Base-by-base conservation (phyloP, 2,113 vertebrate species). In the Rafetus swinhoei region DNA sequence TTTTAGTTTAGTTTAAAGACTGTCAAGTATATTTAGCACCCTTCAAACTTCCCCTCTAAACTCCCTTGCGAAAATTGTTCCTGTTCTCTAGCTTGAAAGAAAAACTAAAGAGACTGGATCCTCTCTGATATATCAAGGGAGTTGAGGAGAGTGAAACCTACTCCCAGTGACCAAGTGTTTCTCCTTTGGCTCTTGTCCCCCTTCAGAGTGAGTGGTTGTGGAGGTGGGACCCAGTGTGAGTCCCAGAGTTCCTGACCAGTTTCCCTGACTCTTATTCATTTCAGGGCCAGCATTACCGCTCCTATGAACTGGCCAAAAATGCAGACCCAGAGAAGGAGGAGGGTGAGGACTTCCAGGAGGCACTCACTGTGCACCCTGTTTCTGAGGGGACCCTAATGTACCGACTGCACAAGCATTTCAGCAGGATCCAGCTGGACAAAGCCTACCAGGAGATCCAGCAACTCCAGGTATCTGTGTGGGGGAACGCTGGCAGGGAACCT, bases 221-320 rank as follows among this genome's bases (percentile, higher is more conserved):
- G 82, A 85, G 86, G 77, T 72, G 56, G 79, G 45, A 50, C n/a
- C 93, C 62, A 56, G 45, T 55, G 6, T 69, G 81, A 85, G 9
- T 18, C 18, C 21, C 69, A 0, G 0, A 25, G 32, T 81, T 88
- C 62, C 29, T 27, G 65, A 29, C n/a, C 9, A 29, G 50, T 45
- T 35, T 89, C 74, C 57, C 53, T 92, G 94, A 79, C 88, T 93
- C 74, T 88, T 88, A 2, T 95, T 56, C 24, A 1, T 54, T 35
- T 55, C 93, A 99, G 99, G 99, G 98, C 59, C 99, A 99, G 98
- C 98, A 96, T 16, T 99, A 99, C 60, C 98, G 85, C 57, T 99
- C 99, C 59, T 99, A 99, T 12, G 99, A 99, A 96, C 95, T 99
- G 50, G 98, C 99, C 82, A 99, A 99, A 97, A 99, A 99, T 27